phyloP scores from a whole-genome alignment of 2,797 vertebrate species.

The Acanthurus leucopareius region DNA sequence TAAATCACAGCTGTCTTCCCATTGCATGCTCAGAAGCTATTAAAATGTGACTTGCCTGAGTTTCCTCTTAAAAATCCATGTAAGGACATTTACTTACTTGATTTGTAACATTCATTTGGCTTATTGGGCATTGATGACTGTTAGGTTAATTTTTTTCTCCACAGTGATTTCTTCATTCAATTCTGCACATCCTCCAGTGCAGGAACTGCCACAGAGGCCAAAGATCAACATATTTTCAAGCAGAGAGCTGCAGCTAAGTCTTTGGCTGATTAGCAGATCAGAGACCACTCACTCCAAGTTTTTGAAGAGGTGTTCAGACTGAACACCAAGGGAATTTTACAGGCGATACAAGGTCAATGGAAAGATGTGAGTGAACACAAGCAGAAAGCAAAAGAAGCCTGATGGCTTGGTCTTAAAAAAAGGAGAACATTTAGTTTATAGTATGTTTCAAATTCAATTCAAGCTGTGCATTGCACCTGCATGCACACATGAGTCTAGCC shows the following conservation, averaged over 20 bases:
- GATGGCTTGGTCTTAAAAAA: neutral
- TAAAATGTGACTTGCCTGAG: slow-evolving; percentile 22
- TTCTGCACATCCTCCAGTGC: neutral
- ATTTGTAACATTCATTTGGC: slow-evolving; percentile 15
- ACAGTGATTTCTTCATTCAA: slow-evolving; percentile 18
- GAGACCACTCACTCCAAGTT: slow-evolving; percentile 4
- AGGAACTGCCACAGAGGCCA: neutral
- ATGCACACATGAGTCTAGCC: neutral
- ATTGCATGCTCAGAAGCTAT: slow-evolving; percentile 17
- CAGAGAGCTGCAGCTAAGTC: slow-evolving; percentile 5
- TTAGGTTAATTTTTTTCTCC: slow-evolving; percentile 13
- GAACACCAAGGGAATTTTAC: neutral
- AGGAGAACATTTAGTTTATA: neutral
- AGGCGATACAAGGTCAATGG: neutral
- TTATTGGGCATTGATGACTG: slow-evolving; percentile 6
- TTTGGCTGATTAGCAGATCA: slow-evolving; percentile 34
- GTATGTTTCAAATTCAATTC: neutral
- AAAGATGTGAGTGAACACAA: slow-evolving; percentile 1
- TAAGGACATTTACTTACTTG: slow-evolving; percentile 3
- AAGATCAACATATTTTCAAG: slow-evolving; percentile 19
- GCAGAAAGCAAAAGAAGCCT: neutral
- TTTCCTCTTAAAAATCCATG: slow-evolving; percentile 30
- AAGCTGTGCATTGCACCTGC: neutral
- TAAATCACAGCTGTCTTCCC: slow-evolving; percentile 50
- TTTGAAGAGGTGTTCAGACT: slow-evolving; percentile 12